Evolutionary conservation across 2,888 invertebrate genomes (phyloP).

Genomic region (Odontocolon sp.): DNA sequence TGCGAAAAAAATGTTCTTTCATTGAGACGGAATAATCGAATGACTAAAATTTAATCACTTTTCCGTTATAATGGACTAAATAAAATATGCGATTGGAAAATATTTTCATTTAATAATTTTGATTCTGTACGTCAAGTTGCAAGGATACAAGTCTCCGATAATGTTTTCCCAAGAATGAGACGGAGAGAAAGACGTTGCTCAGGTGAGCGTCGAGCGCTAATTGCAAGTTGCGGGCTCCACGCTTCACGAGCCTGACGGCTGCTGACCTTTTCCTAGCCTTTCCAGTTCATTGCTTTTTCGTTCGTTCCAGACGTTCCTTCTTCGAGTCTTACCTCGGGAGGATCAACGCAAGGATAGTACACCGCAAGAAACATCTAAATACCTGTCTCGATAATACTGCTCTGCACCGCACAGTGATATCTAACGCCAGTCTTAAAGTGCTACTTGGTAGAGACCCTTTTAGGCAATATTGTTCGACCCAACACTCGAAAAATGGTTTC

Average conservation of each 20-base stretch:
- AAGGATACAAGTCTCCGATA: conserved; percentile 12
- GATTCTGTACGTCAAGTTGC: not conserved
- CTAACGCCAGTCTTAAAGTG: not conserved
- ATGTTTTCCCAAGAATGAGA: conserved; percentile 44
- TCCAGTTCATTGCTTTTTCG: conserved; percentile 49
- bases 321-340: not conserved
- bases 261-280: conserved; percentile 57
- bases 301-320: conserved; percentile 33
- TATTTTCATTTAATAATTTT: not conserved
- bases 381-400: conserved; percentile 22
- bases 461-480: not conserved
- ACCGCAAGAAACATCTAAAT: conserved; percentile 26
- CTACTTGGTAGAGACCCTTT: not conserved
- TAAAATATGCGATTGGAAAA: not conserved
- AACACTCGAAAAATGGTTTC: conserved; percentile 2
- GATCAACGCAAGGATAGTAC: not conserved
- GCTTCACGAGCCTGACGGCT: conserved; percentile 32
- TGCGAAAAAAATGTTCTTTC: too few species aligned
- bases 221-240: conserved; percentile 40
- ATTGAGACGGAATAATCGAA: too few species aligned
- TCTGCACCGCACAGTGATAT: not conserved
- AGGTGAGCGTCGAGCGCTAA: conserved; percentile 49
- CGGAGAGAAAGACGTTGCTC: too few species aligned
- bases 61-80: not conserved
- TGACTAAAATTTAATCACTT: too few species aligned